Conservation (phyloP, 1,140 invertebrate genomes). For the Drosophila obscura region DNA sequence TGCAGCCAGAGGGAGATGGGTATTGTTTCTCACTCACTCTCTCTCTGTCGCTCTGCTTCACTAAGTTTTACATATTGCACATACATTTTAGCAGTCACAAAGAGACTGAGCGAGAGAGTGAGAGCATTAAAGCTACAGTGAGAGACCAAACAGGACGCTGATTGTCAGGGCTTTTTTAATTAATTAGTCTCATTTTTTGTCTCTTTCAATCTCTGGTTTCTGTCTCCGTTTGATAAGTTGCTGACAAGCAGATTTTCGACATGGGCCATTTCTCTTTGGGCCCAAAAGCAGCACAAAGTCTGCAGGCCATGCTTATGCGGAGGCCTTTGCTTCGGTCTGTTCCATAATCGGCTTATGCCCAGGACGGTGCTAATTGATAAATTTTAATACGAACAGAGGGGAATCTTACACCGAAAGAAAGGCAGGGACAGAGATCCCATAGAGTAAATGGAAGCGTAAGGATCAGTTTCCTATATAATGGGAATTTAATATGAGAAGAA, state of each 20-base stretch:
- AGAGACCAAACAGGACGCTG: constrained; percentile 49
- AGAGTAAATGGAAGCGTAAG: not conserved
- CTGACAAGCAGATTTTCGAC: constrained; percentile 77
- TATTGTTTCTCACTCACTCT: not conserved
- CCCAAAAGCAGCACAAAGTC: constrained; percentile 22
- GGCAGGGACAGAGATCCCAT: not conserved
- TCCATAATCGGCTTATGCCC: constrained; percentile 72
- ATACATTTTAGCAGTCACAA: constrained; percentile 43
- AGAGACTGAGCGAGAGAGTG: constrained; percentile 15
- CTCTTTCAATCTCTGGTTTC: constrained; percentile 23
- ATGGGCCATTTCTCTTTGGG: constrained; percentile 64
- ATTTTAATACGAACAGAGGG: constrained; percentile 7
- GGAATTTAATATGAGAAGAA: too few relatives aligned
- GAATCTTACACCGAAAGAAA: constrained; percentile 30
- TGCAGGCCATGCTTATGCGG: constrained; percentile 34
- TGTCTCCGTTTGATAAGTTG: constrained; percentile 60
- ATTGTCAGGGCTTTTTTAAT: constrained; percentile 68
- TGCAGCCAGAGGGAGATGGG: constrained; percentile 19
- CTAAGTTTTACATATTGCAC: constrained; percentile 62
- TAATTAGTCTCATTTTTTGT: constrained; percentile 69
- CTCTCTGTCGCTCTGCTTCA: not conserved
- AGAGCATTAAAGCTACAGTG: not conserved
- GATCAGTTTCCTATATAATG: too few relatives aligned
- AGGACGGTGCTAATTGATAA: constrained; percentile 60
- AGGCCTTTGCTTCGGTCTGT: constrained; percentile 26